Evolutionary conservation across 2,888 invertebrate species (phyloP), one percentile per base, ranked within the genome.

Genomic region (Sphecodes monilicornis): DNA sequence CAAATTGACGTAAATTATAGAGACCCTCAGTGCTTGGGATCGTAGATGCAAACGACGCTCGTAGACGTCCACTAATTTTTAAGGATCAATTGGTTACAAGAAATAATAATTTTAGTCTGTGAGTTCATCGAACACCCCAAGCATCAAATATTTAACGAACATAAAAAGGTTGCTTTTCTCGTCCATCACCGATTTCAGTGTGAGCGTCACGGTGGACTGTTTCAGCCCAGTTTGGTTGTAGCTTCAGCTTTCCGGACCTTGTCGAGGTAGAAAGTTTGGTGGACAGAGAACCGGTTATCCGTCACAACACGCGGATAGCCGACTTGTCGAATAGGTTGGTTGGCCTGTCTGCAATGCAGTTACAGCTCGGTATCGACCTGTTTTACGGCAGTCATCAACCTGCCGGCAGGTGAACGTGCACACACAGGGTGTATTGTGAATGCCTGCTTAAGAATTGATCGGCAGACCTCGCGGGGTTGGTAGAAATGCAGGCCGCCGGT

Each of bases 291-390:
- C 26, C 32, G 68, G 68, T n/a, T 68, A 68, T 36, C 39, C 68
- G 68, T 39, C 50, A 22, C 64, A 83, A 81, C 77, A 87, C 83
- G 83, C 68, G 46, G 54, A n/a, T 54, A 54, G 43, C 26, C 72
- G 84, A 86, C 84, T 90, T 87, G 86, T 89, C 86, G 86, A 87
- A 87, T 84, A 88, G 86, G 82, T 84, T 87, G 80, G 88, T 84
- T 78, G 86, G 88, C 90, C 86, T 90, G 92, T 90, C 93, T 93
- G 93, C 93, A 93, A 90, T 93, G 93, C 93, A 93, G 93, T 91
- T 91, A 91, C 90, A 86, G 90, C 86, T 89, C 86, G 82, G 90
- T 93, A 93, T 93, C 93, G 93, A 93, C 91, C 93, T 92, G 92
- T 90, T 92, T 88, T 89, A 92, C 90, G 89, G 88, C 89, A 92